Evolutionary conservation across 2,888 invertebrate genomes (phyloP).

Genomic region (Eupsilia transversa): DNA sequence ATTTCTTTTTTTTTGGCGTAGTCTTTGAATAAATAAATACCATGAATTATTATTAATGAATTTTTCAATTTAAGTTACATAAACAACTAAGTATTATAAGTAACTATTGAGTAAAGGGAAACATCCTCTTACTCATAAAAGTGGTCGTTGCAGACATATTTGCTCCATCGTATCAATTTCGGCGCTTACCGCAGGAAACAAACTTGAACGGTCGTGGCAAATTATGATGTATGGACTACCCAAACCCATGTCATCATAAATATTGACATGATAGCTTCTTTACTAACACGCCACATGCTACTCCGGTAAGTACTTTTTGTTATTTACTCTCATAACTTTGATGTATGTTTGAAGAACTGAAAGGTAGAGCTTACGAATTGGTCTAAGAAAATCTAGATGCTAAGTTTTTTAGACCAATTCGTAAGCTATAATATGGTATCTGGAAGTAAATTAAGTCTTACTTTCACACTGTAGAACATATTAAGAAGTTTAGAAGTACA

Average conservation of each 20-base stretch:
- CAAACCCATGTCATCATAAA: conserved; percentile 67
- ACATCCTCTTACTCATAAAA: conserved; percentile 26
- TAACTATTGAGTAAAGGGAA: background rate
- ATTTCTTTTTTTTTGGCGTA: too few relatives aligned
- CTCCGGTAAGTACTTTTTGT: conserved; percentile 43
- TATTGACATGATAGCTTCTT: conserved; percentile 69
- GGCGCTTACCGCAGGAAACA: conserved; percentile 68
- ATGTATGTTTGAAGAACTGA: conserved; percentile 20
- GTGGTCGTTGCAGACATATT: conserved; percentile 33
- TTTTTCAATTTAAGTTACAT: background rate
- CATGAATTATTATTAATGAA: too few relatives aligned
- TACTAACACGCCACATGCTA: conserved; percentile 56
- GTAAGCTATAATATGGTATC: background rate
- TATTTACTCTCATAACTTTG: conserved; percentile 12
- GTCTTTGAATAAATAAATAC: too few relatives aligned
- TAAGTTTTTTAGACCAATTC: background rate
- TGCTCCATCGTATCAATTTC: conserved; percentile 51
- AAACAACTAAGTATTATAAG: background rate
- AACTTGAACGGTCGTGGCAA: conserved; percentile 73
- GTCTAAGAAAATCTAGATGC: background rate
- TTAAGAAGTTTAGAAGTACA: too few relatives aligned
- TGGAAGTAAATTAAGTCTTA: background rate
- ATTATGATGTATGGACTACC: conserved; percentile 77
- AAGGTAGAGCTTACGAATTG: background rate
- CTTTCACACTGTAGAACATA: background rate